Evolutionary conservation across 2,888 invertebrate species (phyloP), one percentile per base, ranked within the genome.

Genomic region (Drosophila anomalipes): DNA sequence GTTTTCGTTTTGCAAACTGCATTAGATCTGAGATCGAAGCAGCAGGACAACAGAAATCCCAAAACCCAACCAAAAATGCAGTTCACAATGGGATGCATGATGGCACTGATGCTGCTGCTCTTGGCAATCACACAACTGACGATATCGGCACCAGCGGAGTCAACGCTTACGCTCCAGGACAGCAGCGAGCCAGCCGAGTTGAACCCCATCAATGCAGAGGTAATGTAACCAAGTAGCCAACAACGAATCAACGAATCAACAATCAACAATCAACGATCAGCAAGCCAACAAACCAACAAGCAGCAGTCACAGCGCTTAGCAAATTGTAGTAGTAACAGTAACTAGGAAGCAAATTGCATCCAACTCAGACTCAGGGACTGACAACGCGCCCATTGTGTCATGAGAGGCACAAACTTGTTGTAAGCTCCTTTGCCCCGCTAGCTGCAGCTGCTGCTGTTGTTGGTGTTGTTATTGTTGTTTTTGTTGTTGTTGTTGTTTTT

Each of bases 171-270:
- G n/a, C 68, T 91, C 47, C 86, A 91, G 67, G 90, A 91, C 53
- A 74, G 56, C 67, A 82, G 73, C 63, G 90, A 82, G 12, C 71
- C 81, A 33, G 71, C 60, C 56, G 92, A 93, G 56, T 74, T 93
- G 70, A 93, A 92, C 82, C 93, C 93, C 60, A 91, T 92, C 64
- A 92, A 93, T 74, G 86, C 91, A 68, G 92, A 93, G 93, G 93
- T 93, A 93, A 92, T 71, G 62, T 89, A 63, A 37, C n/a, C 47
- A 47, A 62, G 30, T 30, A 19, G 56, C 28, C 19, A 30, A 59
- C 51, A 44, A 51, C 57, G 53, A 33, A 26, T 19, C 28, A 57
- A 49, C 14, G 22, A 53, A n/a, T 4, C 33, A 41, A 44, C 16
- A 22, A n/a, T 26, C 28, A 54, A 56, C 37, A 56, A 22, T 9